Evolutionary conservation across 2,888 invertebrate genomes (phyloP), one percentile per base, ranked within the genome.

Genomic region (Gymnoscelis rufifasciata): DNA sequence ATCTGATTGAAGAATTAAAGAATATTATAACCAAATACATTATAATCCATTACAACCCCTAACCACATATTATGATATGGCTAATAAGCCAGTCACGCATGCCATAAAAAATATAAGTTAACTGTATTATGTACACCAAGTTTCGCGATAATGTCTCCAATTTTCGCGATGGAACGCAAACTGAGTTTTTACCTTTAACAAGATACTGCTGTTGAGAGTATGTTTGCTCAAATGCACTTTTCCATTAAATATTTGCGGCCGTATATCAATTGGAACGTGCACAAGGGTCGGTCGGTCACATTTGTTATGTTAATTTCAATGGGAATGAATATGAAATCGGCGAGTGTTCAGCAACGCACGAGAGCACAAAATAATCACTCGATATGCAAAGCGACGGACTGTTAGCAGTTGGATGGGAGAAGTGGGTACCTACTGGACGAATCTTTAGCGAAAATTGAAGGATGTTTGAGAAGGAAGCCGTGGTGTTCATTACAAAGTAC

Each of bases 301-400:
- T 65, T 63, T 62, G 63, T 65, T 60, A 70, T 66, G 67, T 66
- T 68, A 65, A 72, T 71, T 55, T 60, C 54, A 51, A 64, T 64
- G 60, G 66, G 62, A 72, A 76, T 73, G 70, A 74, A 74, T 79
- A 73, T 65, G 71, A 72, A 74, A 73, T 74, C 66, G 65, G 58
- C 55, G 57, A 50, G 60, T 60, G 52, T 54, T 61, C 55, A 56
- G 52, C 56, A 61, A 64, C 63, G 71, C 67, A 67, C 57, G 60
- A 60, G 51, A 57, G 69, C 59, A 71, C 75, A 74, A 77, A 78
- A 79, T 76, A 78, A 83, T 78, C 73, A 74, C 57, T 67, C 71
- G 68, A 74, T 74, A 79, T 78, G 73, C 73, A 76, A 76, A 78
- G 68, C 60, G 63, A 61, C 51, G 66, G 43, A 62, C 51, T 64